Conservation (phyloP, 2,888 invertebrate genomes). For the Tenthredo distinguenda region DNA sequence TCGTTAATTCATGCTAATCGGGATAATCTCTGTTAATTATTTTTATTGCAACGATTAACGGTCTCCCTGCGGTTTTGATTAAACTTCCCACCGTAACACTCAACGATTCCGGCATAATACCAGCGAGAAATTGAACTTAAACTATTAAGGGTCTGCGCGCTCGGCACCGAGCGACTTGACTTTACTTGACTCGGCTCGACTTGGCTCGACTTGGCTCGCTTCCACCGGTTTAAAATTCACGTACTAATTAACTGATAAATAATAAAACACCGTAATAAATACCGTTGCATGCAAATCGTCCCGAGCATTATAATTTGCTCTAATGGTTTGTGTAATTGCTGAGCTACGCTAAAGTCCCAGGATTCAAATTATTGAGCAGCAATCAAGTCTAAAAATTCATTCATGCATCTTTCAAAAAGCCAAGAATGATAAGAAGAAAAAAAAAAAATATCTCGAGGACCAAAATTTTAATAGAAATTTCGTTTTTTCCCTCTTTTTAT, state of each 20-base stretch:
- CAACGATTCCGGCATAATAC: not conserved
- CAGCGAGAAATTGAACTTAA: not conserved
- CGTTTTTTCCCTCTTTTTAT: no score
- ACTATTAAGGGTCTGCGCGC: conserved; percentile 12
- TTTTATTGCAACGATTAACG: conserved; percentile 3
- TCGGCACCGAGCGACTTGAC: not conserved
- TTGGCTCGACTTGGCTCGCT: not conserved
- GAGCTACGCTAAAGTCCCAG: not conserved
- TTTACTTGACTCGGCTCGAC: not conserved
- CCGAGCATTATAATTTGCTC: not conserved
- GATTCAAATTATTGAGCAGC: not conserved
- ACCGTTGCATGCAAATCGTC: not conserved
- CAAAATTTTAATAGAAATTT: no score
- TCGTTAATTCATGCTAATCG: not conserved
- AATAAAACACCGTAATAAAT: conserved; percentile 31
- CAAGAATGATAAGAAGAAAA: not conserved
- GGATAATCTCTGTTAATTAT: conserved; percentile 14
- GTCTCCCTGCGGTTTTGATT: not conserved
- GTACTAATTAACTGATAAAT: conserved; percentile 37
- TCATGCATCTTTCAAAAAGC: not conserved
- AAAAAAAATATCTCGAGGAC: no score
- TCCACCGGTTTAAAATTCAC: not conserved
- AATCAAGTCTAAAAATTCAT: not conserved
- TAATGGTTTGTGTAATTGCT: conserved; percentile 21
- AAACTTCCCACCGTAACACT: not conserved